These are phyloP conservation scores for Meloidogyne chitwoodi DNA, from an alignment of 1,140 invertebrate genomes.

Conservation along the genomic window DNA sequence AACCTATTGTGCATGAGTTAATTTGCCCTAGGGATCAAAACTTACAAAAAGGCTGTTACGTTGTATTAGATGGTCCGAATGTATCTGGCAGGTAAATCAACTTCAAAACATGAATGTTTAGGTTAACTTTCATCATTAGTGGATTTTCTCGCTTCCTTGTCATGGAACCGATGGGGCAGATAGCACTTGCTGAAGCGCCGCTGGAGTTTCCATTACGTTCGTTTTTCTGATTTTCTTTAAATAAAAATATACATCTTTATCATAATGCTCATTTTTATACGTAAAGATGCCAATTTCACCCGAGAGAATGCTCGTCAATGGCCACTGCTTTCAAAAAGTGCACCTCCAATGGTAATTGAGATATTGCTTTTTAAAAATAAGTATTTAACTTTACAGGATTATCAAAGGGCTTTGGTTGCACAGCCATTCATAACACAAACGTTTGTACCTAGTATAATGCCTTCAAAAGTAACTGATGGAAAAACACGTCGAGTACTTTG, in stretches of 20 bases:
- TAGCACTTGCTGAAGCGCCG: neutral
- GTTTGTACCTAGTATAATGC: conserved; percentile 1
- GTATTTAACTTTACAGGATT: neutral
- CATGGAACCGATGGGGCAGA: conserved; percentile 1
- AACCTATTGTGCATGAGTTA: conserved; percentile 6
- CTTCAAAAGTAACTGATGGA: conserved; percentile 6
- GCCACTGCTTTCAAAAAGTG: neutral
- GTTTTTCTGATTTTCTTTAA: neutral
- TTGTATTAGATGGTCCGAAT: neutral
- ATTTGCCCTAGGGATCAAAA: conserved; percentile 10
- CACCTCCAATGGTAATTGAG: neutral
- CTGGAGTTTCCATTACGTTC: conserved; percentile 14
- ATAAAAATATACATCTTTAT: too few species aligned
- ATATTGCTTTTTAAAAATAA: too few species aligned
- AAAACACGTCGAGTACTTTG: conserved; percentile 12
- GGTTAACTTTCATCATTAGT: neutral
- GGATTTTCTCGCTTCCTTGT: conserved; percentile 10
- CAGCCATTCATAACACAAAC: conserved; percentile 20
- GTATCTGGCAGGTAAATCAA: neutral
- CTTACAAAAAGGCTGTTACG: neutral
- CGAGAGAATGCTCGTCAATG: conserved; percentile 22
- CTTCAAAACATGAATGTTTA: neutral
- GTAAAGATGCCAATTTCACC: conserved; percentile 11
- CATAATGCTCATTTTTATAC: neutral
- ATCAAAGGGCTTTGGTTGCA: conserved; percentile 7